Conservation (phyloP, 2,113 vertebrate species). For the Xiphias gladius region DNA sequence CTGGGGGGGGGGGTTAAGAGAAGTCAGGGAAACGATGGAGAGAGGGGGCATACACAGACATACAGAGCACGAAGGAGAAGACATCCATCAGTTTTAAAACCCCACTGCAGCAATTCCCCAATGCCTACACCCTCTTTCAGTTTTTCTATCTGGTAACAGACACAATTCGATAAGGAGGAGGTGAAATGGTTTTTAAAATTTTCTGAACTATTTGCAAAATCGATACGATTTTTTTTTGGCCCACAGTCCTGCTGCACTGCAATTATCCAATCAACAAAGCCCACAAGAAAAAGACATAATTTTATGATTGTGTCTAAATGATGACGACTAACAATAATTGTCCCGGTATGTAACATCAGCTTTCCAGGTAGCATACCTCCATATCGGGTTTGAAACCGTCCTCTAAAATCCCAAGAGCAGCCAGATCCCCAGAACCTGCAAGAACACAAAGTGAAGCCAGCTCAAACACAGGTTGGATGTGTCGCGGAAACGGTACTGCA, state of each 20-base stretch:
- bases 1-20: conserved; percentile 59
- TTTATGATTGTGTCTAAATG: not conserved
- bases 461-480: not conserved
- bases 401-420: conserved; percentile 89
- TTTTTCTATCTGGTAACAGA: not conserved
- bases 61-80: not conserved
- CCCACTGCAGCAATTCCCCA: too few species aligned
- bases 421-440: conserved; percentile 87
- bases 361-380: conserved; percentile 76
- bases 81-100: not conserved
- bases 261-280: not conserved
- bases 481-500: not conserved
- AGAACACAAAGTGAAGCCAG: not conserved
- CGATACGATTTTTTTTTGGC: not conserved
- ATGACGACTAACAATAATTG: not conserved
- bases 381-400: conserved; percentile 86
- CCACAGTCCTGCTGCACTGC: rapidly evolving
- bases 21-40: not conserved
- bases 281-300: not conserved
- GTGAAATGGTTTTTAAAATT: not conserved
- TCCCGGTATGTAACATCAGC: not conserved
- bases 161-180: not conserved
- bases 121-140: too few species aligned
- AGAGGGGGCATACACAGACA: not conserved
- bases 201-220: not conserved